These are phyloP conservation scores for Caenorhabditis macrosperma DNA, from an alignment of 2,888 invertebrate species.

Conservation along the genomic window DNA sequence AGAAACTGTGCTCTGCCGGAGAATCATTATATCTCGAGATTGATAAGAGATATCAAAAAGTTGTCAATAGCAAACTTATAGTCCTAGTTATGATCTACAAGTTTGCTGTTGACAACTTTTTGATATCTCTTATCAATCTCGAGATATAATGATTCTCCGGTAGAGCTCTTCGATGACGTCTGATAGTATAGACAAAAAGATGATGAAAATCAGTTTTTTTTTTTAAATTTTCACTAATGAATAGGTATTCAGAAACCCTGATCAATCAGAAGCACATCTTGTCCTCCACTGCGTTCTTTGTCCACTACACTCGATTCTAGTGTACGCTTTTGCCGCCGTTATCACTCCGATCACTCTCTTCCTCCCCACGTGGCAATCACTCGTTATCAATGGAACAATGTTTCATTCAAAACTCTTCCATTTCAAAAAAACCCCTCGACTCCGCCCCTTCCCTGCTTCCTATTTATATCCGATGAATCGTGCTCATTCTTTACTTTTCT, in stretches of 20 bases:
- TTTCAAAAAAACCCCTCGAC: too few species aligned
- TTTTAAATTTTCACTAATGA: too few species aligned
- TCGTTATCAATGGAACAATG: background rate
- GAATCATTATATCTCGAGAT: background rate
- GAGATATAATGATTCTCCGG: background rate
- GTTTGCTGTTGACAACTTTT: background rate
- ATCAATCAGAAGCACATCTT: too few species aligned
- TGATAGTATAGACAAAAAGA: too few species aligned
- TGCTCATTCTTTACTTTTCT: background rate
- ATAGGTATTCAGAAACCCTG: too few species aligned
- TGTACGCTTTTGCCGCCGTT: slow-evolving; percentile 7
- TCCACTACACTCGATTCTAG: slow-evolving; percentile 34
- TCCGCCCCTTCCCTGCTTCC: too few species aligned
- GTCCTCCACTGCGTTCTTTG: background rate
- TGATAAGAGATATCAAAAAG: background rate
- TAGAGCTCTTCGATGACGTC: background rate
- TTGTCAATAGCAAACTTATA: background rate
- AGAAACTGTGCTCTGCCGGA: too few species aligned
- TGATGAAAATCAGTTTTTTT: too few species aligned
- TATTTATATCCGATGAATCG: background rate
- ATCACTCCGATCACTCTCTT: slow-evolving; percentile 20
- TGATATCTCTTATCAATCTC: background rate
- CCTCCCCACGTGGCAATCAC: slow-evolving; percentile 10
- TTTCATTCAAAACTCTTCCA: background rate
- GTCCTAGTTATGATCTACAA: background rate